These are phyloP conservation scores for Copidosoma aretas DNA, from an alignment of 2,888 invertebrate species.

Conservation along the genomic window DNA sequence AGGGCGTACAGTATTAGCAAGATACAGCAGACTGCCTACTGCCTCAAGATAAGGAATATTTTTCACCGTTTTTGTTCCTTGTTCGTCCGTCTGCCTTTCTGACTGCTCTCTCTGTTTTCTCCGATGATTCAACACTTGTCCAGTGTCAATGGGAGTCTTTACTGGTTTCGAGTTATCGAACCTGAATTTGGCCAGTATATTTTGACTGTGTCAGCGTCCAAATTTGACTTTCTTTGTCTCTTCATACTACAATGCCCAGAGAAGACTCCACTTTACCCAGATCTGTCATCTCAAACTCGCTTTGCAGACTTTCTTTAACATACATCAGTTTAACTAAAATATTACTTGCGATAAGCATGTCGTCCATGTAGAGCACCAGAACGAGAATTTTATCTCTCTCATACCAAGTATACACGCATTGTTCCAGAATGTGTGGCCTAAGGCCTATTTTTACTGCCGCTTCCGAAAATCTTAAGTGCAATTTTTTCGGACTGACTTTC, in stretches of 20 bases:
- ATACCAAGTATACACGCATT: conserved; percentile 1
- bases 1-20: conserved; percentile 35
- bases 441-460: not conserved
- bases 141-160: conserved; percentile 11
- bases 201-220: no score
- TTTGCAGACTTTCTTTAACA: conserved; percentile 14
- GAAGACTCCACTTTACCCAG: conserved; percentile 18
- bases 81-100: not conserved
- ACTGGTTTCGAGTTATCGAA: not conserved
- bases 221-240: not conserved
- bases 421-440: not conserved
- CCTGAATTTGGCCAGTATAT: not conserved
- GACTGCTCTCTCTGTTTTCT: not conserved
- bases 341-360: conserved; percentile 36
- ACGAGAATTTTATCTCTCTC: conserved; percentile 1
- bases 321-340: conserved; percentile 23
- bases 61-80: not conserved
- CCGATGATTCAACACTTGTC: not conserved
- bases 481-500: not conserved
- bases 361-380: conserved; percentile 25
- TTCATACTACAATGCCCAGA: conserved; percentile 6
- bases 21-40: conserved; percentile 43
- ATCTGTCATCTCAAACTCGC: not conserved
- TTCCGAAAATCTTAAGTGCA: not conserved
- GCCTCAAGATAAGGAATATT: conserved; percentile 39